Evolutionary conservation across 2,888 invertebrate species (phyloP).

Genomic region (Drosophila formosana): DNA sequence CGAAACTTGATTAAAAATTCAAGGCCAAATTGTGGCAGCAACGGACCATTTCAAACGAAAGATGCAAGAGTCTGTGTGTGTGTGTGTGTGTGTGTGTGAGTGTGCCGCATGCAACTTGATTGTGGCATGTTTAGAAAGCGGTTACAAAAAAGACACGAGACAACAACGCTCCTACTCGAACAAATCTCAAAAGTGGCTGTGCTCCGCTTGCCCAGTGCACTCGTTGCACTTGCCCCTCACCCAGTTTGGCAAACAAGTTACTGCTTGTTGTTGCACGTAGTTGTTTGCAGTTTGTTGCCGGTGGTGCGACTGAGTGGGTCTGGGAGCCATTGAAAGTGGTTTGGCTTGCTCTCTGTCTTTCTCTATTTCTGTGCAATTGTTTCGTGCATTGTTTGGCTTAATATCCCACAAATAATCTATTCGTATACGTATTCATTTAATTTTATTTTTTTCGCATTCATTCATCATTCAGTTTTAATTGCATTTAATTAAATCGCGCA

Average conservation of each 20-base stretch:
- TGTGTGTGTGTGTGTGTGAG: constrained; percentile 4
- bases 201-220: constrained; percentile 74
- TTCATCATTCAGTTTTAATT: constrained; percentile 49
- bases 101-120: constrained; percentile 34
- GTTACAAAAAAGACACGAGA: constrained; percentile 41
- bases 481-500: constrained; percentile 44
- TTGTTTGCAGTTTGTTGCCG: not conserved
- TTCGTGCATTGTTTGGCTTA: constrained; percentile 22
- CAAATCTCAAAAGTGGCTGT: constrained; percentile 24
- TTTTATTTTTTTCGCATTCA: not conserved
- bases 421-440: not conserved
- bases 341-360: constrained; percentile 15
- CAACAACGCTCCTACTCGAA: constrained; percentile 2
- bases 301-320: too few relatives aligned
- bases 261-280: not conserved
- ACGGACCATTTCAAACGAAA: constrained; percentile 59
- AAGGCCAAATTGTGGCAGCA: constrained; percentile 78
- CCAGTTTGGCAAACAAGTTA: constrained; percentile 53
- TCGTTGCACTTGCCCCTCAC: constrained; percentile 62
- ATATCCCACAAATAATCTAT: constrained; percentile 36
- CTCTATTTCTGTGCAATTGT: constrained; percentile 39
- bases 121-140: constrained; percentile 74
- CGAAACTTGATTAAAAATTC: constrained; percentile 81
- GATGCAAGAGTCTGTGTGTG: constrained; percentile 30
- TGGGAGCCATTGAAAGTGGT: constrained; percentile 60